A percentile compares a stretch with the other conserved stretches of the same genome.
Evolutionary conservation across 2,797 vertebrate species (phyloP).

Genomic region (Anableps anableps): DNA sequence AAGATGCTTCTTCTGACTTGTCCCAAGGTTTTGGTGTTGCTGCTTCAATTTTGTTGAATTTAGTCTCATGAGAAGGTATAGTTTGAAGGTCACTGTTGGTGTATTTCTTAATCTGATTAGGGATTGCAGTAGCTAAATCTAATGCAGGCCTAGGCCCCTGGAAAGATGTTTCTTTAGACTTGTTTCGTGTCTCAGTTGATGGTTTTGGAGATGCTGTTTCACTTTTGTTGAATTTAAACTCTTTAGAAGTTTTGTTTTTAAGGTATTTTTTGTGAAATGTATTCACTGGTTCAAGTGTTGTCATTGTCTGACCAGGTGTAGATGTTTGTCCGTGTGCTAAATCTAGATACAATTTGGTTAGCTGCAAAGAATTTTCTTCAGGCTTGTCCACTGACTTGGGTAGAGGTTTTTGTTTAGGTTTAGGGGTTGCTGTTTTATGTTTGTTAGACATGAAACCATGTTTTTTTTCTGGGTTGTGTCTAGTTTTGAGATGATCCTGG

Average conservation of each 20-base stretch:
- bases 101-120: background rate
- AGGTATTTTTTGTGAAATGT: slow-evolving; percentile 6
- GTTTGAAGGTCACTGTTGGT: background rate
- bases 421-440: background rate
- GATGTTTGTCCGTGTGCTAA: slow-evolving; percentile 4
- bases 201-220: background rate
- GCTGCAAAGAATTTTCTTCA: slow-evolving; percentile 1
- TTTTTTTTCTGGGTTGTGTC: slow-evolving; percentile 9
- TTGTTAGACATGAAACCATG: background rate
- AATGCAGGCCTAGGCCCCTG: background rate
- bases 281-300: slow-evolving; percentile 9
- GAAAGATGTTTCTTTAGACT: background rate
- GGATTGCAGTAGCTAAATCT: background rate
- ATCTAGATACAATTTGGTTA: slow-evolving; percentile 6
- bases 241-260: background rate
- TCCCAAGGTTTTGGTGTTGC: background rate
- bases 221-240: background rate
- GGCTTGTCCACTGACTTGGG: background rate
- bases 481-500: background rate
- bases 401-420: background rate
- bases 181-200: background rate
- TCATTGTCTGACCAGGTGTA: background rate
- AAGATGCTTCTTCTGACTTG: background rate
- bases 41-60: background rate
- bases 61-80: slow-evolving; percentile 7